Base-by-base conservation (phyloP, 2,113 vertebrate species). In the Nothoprocta perdicaria region DNA sequence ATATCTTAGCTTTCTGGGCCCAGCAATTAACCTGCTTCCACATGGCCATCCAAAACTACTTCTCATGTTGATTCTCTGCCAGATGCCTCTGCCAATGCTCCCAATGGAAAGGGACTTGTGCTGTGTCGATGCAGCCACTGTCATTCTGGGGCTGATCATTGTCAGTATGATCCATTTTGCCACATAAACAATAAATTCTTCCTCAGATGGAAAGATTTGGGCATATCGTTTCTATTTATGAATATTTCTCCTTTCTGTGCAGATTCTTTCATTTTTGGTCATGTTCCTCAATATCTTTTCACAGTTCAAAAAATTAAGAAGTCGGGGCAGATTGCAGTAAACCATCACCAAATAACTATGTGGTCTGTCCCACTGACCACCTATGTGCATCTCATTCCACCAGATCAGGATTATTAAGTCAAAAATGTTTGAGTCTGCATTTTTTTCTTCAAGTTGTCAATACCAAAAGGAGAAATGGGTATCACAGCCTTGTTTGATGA, bases 21-120 rank as follows among this genome's bases (percentile, higher is more conserved):
- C 53, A 45, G 7, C 1, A 13, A 14, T 12, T 9, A 10, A 15
- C 3, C 16, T 29, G 33, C 8, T 57, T 91, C 45, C 58, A 35
- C 26, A 6, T 7, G 26, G 1, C 0, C 4, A 0, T 33, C 77
- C 45, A 27, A 76, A 92, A 65, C 2, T 0, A 9, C 1, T 61
- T 74, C 50, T 72, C 57, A 7, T 3, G 31, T 11, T 31, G 3
- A 53, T 80, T 67, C 19, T 45, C 61, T 80, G 40, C 40, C 33
- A 40, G 16, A 1, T 43, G 8, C n/a, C 48, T 85, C 72, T 69
- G 24, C 9, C 52, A 71, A 1, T 3, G 38, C 3, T 84, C 43
- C 61, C 15, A 60, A 24, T 23, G 31, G 61, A 19, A 33, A 45
- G 75, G 2, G 21, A 21, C 48, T 62, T 81, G 24, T 16, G 23